A percentile compares a stretch with the other conserved stretches of the same genome.
phyloP scores from a whole-genome alignment of 2,113 vertebrate genomes.

The Leucoraja erinaceus region DNA sequence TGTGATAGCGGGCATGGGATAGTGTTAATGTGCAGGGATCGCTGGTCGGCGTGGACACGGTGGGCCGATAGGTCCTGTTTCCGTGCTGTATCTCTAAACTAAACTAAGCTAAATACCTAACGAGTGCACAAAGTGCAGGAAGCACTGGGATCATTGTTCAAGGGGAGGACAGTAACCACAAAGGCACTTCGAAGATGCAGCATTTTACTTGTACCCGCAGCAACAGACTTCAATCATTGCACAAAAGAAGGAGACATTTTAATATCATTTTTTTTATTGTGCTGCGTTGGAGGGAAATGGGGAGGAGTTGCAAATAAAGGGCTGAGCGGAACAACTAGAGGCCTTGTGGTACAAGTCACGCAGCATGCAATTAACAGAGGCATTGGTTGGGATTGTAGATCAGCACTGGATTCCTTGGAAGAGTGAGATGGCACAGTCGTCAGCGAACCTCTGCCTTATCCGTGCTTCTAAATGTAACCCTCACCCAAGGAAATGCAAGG shows the following conservation, averaged over 20 bases:
- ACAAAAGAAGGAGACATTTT: not conserved
- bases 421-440: not conserved
- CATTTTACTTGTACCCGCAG: not conserved
- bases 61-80: too few relatives aligned
- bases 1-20: too few relatives aligned
- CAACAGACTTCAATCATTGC: too few relatives aligned
- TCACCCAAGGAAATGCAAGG: too few relatives aligned
- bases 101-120: too few relatives aligned
- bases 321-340: not conserved
- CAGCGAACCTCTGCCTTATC: not conserved
- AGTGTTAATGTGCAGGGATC: too few relatives aligned
- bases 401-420: not conserved
- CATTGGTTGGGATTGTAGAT: not conserved
- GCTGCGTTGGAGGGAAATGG: not conserved
- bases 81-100: too few relatives aligned
- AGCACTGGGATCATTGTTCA: not conserved
- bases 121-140: not conserved
- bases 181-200: not conserved
- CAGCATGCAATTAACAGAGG: not conserved
- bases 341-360: not conserved
- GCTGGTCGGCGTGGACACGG: too few relatives aligned
- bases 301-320: not conserved
- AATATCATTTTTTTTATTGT: not conserved
- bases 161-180: not conserved
- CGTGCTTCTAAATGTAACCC: not conserved